Base-by-base conservation (phyloP, 2,888 invertebrate genomes). In the Nemotelus nigrinus region DNA sequence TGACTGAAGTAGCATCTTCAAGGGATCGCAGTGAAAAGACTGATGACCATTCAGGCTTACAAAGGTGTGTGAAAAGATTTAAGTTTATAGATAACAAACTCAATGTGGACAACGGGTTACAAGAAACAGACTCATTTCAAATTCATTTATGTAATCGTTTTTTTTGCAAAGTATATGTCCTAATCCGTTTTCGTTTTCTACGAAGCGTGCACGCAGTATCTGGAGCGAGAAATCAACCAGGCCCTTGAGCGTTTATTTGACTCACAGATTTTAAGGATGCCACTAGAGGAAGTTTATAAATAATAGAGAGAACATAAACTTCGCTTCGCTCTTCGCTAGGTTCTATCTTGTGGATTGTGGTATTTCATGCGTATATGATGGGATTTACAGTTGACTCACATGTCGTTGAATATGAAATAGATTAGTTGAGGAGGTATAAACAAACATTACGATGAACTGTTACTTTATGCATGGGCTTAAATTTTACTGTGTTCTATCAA, bases 131-230 rank as follows among this genome's bases (percentile, higher is more conserved):
- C 58, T 72, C 71, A 58, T 72, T 58, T 58, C 39, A 58, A 72
- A 72, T 57, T 72, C 71, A 72, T 72, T 72, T 72, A 57, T 72
- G 5, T 72, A 72, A 72, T 72, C 71, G 25, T 48, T 41, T 25
- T 25, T 25, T 25, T 67, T 47, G 48, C 7, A 47, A 25, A 48
- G 67, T 47, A 67, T 67, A 47, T 47, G 25, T 65, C 47, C 47
- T 41, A 64, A 64, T 64, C 64, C 45, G 64, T 44, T 41, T 64
- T 43, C 45, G 43, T 8, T n/a, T 8, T 47, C 5, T 41, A 50
- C 10, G n/a, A 3, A n/a, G 25, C 7, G n/a, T 67, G 48, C n/a
- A 39, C 67, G 25, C 41, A 48, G n/a, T 48, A 48, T 48, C 48
- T n/a, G 47, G 67, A 67, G 45, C 47, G 10, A 47, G n/a, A 45